A percentile compares a stretch with the other conserved stretches of the same genome.
Conservation (phyloP, 2,888 invertebrate genomes). For the Nemurella pictetii region DNA sequence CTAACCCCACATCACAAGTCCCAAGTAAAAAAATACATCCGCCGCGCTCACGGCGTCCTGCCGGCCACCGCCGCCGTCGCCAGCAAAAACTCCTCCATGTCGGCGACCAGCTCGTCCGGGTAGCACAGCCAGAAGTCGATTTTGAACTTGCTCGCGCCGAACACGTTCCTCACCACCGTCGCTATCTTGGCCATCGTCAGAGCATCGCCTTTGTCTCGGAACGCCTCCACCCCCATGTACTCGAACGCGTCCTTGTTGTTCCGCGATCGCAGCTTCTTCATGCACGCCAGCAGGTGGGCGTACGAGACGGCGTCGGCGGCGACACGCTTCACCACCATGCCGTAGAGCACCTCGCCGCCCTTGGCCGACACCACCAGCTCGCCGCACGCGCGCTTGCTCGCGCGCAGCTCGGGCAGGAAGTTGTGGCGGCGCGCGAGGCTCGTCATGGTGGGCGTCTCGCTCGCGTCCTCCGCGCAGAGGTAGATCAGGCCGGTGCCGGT, state of each 20-base stretch:
- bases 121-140: constrained; percentile 4
- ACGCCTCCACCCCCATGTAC: constrained; percentile 18
- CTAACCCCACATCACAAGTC: no score
- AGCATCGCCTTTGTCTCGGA: not conserved
- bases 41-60: no score
- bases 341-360: not conserved
- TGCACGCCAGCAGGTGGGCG: not conserved
- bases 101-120: constrained; percentile 1
- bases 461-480: constrained; percentile 1
- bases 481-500: not conserved
- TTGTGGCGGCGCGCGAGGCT: not conserved
- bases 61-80: no score
- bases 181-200: not conserved
- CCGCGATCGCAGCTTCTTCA: not conserved
- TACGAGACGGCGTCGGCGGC: not conserved
- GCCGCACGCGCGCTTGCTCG: not conserved
- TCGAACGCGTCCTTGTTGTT: not conserved
- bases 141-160: not conserved
- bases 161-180: not conserved
- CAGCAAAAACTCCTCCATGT: no score
- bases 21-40: no score
- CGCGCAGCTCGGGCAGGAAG: not conserved
- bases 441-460: not conserved
- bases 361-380: not conserved
- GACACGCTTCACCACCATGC: not conserved